Conservation (phyloP, 2,113 vertebrate species). For the Laticauda colubrina region DNA sequence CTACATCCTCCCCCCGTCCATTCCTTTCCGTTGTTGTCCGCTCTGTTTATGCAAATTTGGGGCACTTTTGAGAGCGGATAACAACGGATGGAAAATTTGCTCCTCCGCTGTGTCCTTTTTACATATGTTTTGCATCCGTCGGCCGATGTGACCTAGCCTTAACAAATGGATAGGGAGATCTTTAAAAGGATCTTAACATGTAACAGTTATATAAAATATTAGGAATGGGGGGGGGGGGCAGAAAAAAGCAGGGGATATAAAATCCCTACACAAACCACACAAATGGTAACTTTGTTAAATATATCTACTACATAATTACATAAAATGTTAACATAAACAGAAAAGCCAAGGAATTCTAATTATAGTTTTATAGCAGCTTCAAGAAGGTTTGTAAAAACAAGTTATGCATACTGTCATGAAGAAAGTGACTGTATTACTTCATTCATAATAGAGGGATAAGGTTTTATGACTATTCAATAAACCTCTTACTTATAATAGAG, state of each 20-base stretch:
- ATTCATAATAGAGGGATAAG: constrained; percentile 11
- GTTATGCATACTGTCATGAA: constrained; percentile 35
- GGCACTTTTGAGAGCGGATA: no score
- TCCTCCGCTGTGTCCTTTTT: no score
- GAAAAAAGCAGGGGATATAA: neutral
- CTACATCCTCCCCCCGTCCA: no score
- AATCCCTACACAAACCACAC: constrained; percentile 59
- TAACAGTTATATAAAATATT: constrained; percentile 2
- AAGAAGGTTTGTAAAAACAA: constrained; percentile 60
- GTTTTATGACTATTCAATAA: no score
- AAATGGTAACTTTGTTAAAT: constrained; percentile 66
- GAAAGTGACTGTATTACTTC: neutral
- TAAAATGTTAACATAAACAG: constrained; percentile 63
- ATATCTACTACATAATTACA: constrained; percentile 59
- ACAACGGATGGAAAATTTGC: no score
- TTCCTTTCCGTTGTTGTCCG: no score
- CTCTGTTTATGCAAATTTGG: no score
- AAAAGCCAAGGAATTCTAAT: constrained; percentile 48
- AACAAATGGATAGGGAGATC: no score
- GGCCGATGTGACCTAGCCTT: no score
- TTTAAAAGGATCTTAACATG: constrained; percentile 14
- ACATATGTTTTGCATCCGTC: no score
- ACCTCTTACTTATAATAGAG: constrained; percentile 2
- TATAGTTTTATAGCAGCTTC: constrained; percentile 47
- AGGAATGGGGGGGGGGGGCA: neutral